phyloP scores from a whole-genome alignment of 2,888 invertebrate genomes.

The Gonocerus acuteangulatus region DNA sequence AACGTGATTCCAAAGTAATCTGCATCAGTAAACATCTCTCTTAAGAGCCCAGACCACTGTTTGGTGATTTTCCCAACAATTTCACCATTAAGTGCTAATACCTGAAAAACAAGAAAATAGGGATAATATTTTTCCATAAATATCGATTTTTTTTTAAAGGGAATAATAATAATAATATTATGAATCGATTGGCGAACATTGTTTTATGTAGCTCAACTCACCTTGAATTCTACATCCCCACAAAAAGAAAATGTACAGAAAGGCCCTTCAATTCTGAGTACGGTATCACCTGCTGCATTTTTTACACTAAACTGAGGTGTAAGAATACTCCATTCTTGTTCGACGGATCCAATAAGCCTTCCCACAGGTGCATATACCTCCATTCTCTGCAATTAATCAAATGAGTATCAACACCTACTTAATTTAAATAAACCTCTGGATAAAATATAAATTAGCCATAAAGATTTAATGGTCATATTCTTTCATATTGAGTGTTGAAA shows the following conservation, averaged over 20 bases:
- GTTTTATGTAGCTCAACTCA: conserved; percentile 42
- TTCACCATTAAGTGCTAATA: conserved; percentile 66
- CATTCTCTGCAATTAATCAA: conserved; percentile 52
- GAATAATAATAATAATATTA: conserved; percentile 4
- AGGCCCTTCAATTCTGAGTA: conserved; percentile 74
- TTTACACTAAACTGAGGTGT: conserved; percentile 65
- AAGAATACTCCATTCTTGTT: conserved; percentile 69
- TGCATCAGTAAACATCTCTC: conserved; percentile 76
- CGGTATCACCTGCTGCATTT: conserved; percentile 64
- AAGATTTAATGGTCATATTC: too few species aligned
- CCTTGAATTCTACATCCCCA: conserved; percentile 77
- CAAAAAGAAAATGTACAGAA: conserved; percentile 56
- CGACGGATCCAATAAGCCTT: conserved; percentile 59
- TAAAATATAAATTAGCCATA: too few species aligned
- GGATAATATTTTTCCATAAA: neutral
- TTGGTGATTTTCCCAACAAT: conserved; percentile 82
- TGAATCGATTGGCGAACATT: neutral
- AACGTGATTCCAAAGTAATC: conserved; percentile 88
- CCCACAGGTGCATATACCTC: conserved; percentile 70
- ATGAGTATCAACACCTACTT: too few species aligned
- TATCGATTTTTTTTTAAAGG: conserved; percentile 21
- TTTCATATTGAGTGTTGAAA: too few species aligned
- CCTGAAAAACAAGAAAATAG: conserved; percentile 47
- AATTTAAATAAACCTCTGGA: too few species aligned
- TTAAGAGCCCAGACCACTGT: conserved; percentile 76